phyloP scores from a whole-genome alignment of 2,797 vertebrate genomes.

The Xenentodon cancila region DNA sequence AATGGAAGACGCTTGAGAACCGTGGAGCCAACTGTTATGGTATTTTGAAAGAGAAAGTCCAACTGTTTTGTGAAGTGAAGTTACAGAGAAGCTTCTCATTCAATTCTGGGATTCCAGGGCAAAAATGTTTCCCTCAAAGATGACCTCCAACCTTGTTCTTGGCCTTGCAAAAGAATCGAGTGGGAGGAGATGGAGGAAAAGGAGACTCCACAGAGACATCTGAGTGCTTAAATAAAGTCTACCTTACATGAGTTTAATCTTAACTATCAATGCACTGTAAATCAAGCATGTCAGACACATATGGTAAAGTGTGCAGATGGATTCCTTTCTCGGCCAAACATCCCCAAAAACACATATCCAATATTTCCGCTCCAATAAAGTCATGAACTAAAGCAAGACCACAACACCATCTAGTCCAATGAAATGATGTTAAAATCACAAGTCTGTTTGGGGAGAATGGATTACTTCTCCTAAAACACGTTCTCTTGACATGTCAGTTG shows the following conservation, averaged over 20 bases:
- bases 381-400: conserved; percentile 5
- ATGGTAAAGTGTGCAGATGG: conserved; percentile 58
- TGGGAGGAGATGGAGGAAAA: conserved; percentile 15
- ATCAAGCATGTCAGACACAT: conserved; percentile 60
- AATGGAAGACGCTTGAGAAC: not conserved
- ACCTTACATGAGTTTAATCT: conserved; percentile 64
- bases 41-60: not conserved
- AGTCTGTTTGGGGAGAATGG: conserved; percentile 20
- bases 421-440: conserved; percentile 7
- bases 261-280: conserved; percentile 60
- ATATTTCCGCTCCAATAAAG: conserved; percentile 50
- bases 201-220: conserved; percentile 34
- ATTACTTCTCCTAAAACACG: conserved; percentile 29
- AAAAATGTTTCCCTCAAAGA: conserved; percentile 36
- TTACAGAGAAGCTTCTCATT: conserved; percentile 26
- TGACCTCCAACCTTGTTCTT: conserved; percentile 41
- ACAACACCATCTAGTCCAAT: not conserved
- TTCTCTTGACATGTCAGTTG: conserved; percentile 39
- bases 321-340: conserved; percentile 52
- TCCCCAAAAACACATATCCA: conserved; percentile 44
- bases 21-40: no score
- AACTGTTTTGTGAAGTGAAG: conserved; percentile 9
- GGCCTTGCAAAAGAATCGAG: conserved; percentile 27
- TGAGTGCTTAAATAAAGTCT: conserved; percentile 50
- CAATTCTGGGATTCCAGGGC: conserved; percentile 45